These are phyloP conservation scores for Ceratina calcarata DNA, from an alignment of 1,140 invertebrate species.

Conservation along the genomic window DNA sequence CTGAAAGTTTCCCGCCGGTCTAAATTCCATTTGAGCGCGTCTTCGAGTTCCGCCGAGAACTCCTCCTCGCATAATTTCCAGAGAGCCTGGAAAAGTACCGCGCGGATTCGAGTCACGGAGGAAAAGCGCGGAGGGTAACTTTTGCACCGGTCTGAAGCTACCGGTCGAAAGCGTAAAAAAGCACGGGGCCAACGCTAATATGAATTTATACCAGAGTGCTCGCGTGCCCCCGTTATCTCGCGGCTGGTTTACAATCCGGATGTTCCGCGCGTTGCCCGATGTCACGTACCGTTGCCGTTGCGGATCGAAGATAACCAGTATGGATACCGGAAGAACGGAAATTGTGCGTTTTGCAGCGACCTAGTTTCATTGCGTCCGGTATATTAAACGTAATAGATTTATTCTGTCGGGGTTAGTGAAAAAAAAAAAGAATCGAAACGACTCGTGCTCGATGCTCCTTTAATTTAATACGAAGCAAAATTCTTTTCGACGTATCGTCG, in stretches of 20 bases:
- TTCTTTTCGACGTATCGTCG: no score
- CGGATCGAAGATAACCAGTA: constrained; percentile 52
- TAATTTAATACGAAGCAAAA: no score
- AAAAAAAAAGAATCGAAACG: no score
- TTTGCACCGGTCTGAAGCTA: background rate
- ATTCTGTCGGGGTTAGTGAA: no score
- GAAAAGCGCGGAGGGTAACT: background rate
- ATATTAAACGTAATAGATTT: no score
- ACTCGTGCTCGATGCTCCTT: no score
- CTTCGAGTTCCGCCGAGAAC: constrained; percentile 22
- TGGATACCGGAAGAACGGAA: constrained; percentile 30
- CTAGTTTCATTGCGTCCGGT: background rate
- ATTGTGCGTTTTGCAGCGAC: constrained; percentile 34
- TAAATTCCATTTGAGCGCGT: constrained; percentile 23
- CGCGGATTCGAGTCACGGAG: constrained; percentile 31
- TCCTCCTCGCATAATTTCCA: constrained; percentile 53
- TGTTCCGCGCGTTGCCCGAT: constrained; percentile 21
- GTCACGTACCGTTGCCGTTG: constrained; percentile 48
- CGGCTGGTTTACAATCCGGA: constrained; percentile 24
- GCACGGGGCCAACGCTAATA: constrained; percentile 24
- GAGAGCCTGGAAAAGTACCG: background rate
- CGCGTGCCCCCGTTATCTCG: constrained; percentile 43
- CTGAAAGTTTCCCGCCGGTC: constrained; percentile 31
- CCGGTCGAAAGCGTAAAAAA: constrained; percentile 15
- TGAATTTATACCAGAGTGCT: constrained; percentile 34